phyloP scores from a whole-genome alignment of 2,797 vertebrate genomes.

The Schizopygopsis pylzovi region DNA sequence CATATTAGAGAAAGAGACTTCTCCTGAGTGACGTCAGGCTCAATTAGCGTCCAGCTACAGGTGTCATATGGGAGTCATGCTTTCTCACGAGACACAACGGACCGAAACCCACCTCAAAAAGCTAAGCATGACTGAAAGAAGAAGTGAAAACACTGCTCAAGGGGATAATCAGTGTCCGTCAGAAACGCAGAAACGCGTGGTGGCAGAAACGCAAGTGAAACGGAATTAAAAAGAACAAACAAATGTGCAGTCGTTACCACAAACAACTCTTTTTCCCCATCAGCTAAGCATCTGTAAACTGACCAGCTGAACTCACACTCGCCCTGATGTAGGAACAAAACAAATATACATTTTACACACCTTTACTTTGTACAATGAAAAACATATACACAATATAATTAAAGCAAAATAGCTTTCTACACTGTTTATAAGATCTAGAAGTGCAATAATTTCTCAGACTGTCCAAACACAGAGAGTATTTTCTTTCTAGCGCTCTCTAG shows the following conservation, averaged over 20 bases:
- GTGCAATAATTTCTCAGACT: neutral
- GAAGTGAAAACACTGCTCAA: neutral
- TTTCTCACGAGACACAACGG: neutral
- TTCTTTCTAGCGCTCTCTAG: conserved; percentile 38
- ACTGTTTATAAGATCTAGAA: neutral
- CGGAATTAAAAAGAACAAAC: neutral
- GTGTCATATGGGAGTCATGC: neutral
- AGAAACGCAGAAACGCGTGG: too few species aligned
- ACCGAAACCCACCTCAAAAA: neutral
- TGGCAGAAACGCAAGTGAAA: neutral
- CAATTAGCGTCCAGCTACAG: neutral
- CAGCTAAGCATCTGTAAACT: neutral
- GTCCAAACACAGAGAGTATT: conserved; percentile 6
- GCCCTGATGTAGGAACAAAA: neutral
- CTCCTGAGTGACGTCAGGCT: conserved; percentile 5
- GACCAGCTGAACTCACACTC: neutral
- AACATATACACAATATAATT: neutral
- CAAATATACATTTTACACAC: neutral
- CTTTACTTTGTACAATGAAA: neutral
- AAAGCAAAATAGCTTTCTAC: neutral
- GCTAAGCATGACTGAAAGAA: neutral
- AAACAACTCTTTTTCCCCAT: neutral
- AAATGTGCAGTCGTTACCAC: too few species aligned
- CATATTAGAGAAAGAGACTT: conserved; percentile 17
- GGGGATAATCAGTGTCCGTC: too few species aligned